phyloP scores from a whole-genome alignment of 2,888 invertebrate species.

The Subacronicta megacephala region DNA sequence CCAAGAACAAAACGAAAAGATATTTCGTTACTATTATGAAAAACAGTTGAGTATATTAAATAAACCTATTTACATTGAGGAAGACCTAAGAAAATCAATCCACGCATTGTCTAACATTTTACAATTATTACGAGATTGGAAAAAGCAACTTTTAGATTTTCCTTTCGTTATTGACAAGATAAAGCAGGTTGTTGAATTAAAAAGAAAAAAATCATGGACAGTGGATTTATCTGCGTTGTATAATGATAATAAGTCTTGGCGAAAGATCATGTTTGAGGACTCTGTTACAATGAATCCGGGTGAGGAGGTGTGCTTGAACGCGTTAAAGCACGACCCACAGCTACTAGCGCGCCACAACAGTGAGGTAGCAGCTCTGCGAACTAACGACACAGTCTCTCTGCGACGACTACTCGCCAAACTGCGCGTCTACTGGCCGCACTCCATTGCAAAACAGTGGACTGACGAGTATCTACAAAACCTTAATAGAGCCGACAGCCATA shows the following conservation, averaged over 20 bases:
- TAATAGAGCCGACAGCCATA: constrained; percentile 60
- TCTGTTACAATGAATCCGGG: constrained; percentile 68
- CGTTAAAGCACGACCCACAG: constrained; percentile 74
- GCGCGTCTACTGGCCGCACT: constrained; percentile 73
- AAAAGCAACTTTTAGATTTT: constrained; percentile 67
- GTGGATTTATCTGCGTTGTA: constrained; percentile 65
- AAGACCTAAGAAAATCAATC: constrained; percentile 53
- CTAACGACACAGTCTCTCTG: constrained; percentile 61
- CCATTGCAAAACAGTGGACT: constrained; percentile 66
- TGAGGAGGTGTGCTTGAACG: constrained; percentile 72
- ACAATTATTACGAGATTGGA: constrained; percentile 68
- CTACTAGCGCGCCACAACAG: constrained; percentile 62
- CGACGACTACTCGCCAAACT: constrained; percentile 66
- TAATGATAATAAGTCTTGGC: constrained; percentile 75
- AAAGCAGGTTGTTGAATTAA: constrained; percentile 63
- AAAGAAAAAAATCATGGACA: constrained; percentile 65
- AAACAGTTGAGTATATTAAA: constrained; percentile 54
- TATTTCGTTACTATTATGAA: constrained; percentile 71
- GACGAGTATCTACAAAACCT: constrained; percentile 61
- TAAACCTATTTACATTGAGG: constrained; percentile 51
- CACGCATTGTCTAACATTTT: constrained; percentile 52
- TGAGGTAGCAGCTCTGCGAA: constrained; percentile 60
- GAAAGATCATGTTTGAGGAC: constrained; percentile 72
- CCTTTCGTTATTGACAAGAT: constrained; percentile 67
- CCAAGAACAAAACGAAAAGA: constrained; percentile 60